Evolutionary conservation across 64 coral and sea anemone species (phyloP), one percentile per base, ranked within the genome.

Genomic region (Stichodactyla helianthus): DNA sequence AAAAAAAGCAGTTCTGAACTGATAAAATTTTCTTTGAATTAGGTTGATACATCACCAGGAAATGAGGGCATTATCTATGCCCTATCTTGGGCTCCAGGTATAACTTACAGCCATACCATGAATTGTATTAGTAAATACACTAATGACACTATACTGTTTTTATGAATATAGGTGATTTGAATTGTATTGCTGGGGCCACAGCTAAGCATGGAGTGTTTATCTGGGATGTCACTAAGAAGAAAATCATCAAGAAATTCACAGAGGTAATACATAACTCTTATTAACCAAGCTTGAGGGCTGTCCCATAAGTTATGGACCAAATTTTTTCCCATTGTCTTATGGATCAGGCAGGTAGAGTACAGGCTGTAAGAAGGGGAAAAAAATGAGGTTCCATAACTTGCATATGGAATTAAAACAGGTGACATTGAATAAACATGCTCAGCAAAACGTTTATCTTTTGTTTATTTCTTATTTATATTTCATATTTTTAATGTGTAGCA

Each of bases 11-110:
- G 14, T 58, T 58, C 8, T 11, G 8, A 58, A 58, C 55, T 58
- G 55, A 58, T 58, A 15, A 11, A 15, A 11, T 9, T 26, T 19
- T 77, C 10, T 11, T 31, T 26, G 4, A 20, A 25, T 64, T 23
- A 99, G 97, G 90, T 99, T 12, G 89, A 99, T 79, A 92, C 90
- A 26, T 95, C 97, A 19, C 90, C 93, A 59, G 97, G 97, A 23
- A 99, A 99, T 93, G 97, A 99, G 89, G 97, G 97, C 50, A 99
- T 99, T 53, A 99, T 99, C 71, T 99, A 99, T 68, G 93, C 97
- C 50, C 86, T 99, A 56, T 92, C 93, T 1, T 99, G 97, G 97
- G 84, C 93, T 51, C 97, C 97, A 79, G 97, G 97, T 93, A 84
- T 54, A 6, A 74, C 12, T 10, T 53, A 61, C 4, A 26, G 22